These are phyloP conservation scores for Calliopsis andreniformis DNA, from an alignment of 1,140 invertebrate genomes.

Conservation along the genomic window DNA sequence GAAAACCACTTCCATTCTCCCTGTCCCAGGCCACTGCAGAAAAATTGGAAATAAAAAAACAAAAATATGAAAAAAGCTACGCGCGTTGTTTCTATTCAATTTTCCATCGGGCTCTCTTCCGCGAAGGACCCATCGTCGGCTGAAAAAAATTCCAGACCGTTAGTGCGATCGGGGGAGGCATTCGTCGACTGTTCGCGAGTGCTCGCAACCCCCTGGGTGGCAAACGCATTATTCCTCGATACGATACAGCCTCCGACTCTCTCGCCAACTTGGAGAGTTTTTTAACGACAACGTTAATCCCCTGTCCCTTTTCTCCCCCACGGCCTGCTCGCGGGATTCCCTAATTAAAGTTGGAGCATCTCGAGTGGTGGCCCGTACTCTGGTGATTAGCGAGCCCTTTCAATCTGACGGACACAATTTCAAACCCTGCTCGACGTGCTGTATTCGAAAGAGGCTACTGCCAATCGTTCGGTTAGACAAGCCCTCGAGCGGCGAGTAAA, in stretches of 20 bases:
- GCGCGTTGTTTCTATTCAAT: constrained; percentile 37
- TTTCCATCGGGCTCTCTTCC: constrained; percentile 13
- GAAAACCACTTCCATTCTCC: constrained; percentile 27
- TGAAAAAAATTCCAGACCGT: constrained; percentile 26
- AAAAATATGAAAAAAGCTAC: background rate
- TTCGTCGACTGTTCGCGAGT: constrained; percentile 40
- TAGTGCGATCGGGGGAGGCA: background rate
- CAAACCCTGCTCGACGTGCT: background rate
- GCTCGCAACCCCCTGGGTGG: background rate
- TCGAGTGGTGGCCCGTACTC: background rate
- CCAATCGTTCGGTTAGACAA: too few relatives aligned
- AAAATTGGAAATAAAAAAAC: background rate
- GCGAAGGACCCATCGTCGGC: constrained; percentile 21
- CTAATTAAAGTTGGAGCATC: constrained; percentile 44
- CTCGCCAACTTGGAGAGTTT: constrained; percentile 39
- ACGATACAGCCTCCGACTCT: constrained; percentile 1
- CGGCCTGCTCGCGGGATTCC: background rate
- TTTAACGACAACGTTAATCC: constrained; percentile 40
- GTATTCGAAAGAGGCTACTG: background rate
- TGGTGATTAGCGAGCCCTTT: constrained; percentile 30
- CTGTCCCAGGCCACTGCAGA: background rate
- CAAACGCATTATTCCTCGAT: constrained; percentile 43
- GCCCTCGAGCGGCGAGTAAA: constrained; percentile 4
- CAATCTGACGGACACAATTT: constrained; percentile 37
- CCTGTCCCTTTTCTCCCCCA: background rate